Evolutionary conservation across 2,888 invertebrate species (phyloP), one percentile per base, ranked within the genome.

Genomic region (Pogonocherus hispidulus): DNA sequence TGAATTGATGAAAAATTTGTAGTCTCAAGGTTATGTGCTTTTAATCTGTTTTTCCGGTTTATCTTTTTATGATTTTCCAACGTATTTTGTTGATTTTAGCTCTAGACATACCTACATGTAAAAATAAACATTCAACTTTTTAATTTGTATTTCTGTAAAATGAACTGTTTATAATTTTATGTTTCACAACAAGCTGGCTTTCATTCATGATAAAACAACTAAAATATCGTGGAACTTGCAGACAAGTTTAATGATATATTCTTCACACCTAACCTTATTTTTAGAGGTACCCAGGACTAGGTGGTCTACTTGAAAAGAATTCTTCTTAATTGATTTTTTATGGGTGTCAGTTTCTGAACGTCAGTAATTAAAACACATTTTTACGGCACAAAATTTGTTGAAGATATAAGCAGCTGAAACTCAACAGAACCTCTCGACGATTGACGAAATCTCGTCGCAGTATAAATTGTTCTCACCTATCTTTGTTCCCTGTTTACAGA

Each of bases 391-490:
- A 55, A 55, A 55, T 55, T 41, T 55, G 55, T 55, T 55, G n/a
- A 55, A 55, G 55, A 55, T n/a, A n/a, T 19, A 55, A 37, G 55
- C 37, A 55, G 35, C 35, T 55, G 55, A 55, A 55, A 55, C 37
- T 55, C 20, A n/a, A 37, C 55, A 55, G 55, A 11, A n/a, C 37
- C 11, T 23, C 55, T 8, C 37, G 55, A 41, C 37, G 55, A 55
- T 37, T 55, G 55, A 55, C 37, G 20, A 2, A 19, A 55, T 55
- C 55, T 14, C 8, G 19, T 22, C 47, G 22, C 20, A 20, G 47
- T 22, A 19, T 9, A 55, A 37, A 55, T 37, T 23, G 35, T 37
- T 55, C 20, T 55, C 37, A 55, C 37, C 32, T 37, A n/a, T 55
- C 37, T n/a, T 20, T 37, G 52, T 54, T 16, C 18, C 9, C 16